Conservation (phyloP, 2,888 invertebrate species). For the Drosophila meridionalis region DNA sequence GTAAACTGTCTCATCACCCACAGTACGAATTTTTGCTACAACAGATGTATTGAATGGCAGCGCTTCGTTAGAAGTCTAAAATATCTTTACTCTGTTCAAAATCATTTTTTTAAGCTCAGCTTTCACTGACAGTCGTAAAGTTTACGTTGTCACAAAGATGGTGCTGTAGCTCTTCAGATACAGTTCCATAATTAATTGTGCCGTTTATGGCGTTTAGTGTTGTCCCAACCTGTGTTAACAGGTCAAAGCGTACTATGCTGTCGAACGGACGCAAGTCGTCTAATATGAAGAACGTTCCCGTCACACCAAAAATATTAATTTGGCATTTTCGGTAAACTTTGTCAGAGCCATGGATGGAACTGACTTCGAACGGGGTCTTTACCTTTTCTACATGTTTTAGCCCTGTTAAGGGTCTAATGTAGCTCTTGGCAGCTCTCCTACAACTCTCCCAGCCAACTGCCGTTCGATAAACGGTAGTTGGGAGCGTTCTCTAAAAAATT, state of each 20-base stretch:
- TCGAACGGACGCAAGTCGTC: neutral
- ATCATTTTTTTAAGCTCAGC: neutral
- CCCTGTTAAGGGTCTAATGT: too few relatives aligned
- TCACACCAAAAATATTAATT: neutral
- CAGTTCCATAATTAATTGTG: neutral
- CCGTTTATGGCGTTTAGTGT: neutral
- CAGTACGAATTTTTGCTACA: neutral
- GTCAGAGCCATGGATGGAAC: neutral
- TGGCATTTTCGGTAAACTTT: neutral
- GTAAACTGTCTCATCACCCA: neutral
- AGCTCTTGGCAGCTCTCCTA: too few relatives aligned
- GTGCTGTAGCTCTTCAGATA: neutral
- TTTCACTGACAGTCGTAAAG: neutral
- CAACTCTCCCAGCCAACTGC: too few relatives aligned
- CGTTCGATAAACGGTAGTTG: neutral
- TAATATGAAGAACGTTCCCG: neutral
- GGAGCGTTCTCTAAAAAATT: neutral
- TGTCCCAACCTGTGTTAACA: neutral
- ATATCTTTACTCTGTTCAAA: neutral
- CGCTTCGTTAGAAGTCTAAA: neutral
- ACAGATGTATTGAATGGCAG: neutral
- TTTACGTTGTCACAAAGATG: neutral
- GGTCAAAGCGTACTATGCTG: neutral
- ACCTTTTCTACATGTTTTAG: neutral
- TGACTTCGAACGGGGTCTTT: neutral